Evolutionary conservation across 2,888 invertebrate species (phyloP).

Genomic region (Epiblema foenella): DNA sequence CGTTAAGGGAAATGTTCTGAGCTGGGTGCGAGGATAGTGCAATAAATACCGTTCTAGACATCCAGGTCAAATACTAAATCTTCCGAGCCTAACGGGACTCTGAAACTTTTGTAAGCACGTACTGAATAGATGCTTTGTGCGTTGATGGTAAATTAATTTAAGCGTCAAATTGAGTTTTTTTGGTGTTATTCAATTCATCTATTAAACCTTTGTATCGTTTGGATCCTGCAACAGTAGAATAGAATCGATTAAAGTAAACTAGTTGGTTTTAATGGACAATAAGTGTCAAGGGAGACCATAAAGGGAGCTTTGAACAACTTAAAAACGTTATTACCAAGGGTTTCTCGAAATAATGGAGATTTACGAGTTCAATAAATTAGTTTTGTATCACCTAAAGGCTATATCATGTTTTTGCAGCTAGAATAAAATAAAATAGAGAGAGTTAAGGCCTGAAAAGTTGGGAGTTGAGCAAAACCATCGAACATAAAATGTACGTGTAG

Average conservation of each 20-base stretch:
- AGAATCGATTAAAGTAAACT: neutral
- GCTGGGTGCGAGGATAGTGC: constrained; percentile 30
- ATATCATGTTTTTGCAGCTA: too few species aligned
- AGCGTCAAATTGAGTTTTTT: constrained; percentile 22
- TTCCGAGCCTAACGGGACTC: constrained; percentile 27
- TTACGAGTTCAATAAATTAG: neutral
- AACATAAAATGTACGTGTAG: too few species aligned
- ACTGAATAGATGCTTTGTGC: constrained; percentile 9
- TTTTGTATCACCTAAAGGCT: too few species aligned
- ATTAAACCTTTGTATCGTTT: constrained; percentile 6
- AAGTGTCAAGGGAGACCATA: neutral
- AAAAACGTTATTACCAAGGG: neutral
- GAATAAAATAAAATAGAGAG: too few species aligned
- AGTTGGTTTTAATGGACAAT: neutral
- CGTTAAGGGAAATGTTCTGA: constrained; percentile 21
- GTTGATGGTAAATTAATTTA: neutral
- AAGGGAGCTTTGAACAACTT: neutral
- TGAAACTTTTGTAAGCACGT: constrained; percentile 23
- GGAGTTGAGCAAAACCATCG: too few species aligned
- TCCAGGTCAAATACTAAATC: constrained; percentile 40
- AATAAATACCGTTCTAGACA: constrained; percentile 38
- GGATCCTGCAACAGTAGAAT: neutral
- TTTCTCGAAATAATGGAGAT: neutral
- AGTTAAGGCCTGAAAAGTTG: too few species aligned
- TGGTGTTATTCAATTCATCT: neutral